Percentiles rank a stretch among this genome's conserved stretches.
These are phyloP conservation scores for Hippopotamyrus pictus DNA, from an alignment of 2,797 vertebrate species.

Conservation along the genomic window DNA sequence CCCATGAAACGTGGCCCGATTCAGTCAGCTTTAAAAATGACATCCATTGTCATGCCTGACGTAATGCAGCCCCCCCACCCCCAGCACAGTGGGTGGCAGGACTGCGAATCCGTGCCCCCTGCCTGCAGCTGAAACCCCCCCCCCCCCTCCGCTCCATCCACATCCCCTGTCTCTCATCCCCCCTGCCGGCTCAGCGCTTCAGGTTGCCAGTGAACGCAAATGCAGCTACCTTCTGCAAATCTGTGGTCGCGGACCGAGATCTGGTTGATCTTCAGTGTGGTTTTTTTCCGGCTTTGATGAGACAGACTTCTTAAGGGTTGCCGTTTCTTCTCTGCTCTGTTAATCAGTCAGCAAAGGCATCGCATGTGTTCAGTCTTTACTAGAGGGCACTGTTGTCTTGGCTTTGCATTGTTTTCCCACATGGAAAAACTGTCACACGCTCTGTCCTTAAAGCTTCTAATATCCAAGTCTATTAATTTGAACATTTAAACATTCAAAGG, in stretches of 20 bases:
- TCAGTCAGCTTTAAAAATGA: conserved; percentile 13
- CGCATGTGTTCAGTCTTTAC: neutral
- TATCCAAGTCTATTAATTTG: neutral
- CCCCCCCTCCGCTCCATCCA: neutral
- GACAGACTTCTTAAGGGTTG: neutral
- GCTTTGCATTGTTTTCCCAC: neutral
- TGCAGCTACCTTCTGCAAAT: neutral
- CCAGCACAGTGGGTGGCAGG: conserved; percentile 12
- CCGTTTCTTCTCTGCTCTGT: neutral
- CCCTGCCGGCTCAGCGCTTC: neutral
- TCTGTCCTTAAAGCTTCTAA: neutral
- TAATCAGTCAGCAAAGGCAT: neutral
- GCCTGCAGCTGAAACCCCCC: neutral
- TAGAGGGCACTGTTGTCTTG: conserved; percentile 10
- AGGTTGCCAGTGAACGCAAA: neutral
- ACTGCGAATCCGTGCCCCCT: neutral
- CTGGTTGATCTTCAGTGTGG: neutral
- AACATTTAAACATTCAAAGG: neutral
- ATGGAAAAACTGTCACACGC: neutral
- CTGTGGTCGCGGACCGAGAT: neutral
- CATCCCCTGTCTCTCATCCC: neutral
- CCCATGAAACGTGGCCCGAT: conserved; percentile 9
- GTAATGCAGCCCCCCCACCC: neutral
- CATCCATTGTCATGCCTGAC: neutral
- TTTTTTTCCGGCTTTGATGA: neutral